Evolutionary conservation across 2,113 vertebrate genomes (phyloP).

Genomic region (Pachycephala philippinensis): DNA sequence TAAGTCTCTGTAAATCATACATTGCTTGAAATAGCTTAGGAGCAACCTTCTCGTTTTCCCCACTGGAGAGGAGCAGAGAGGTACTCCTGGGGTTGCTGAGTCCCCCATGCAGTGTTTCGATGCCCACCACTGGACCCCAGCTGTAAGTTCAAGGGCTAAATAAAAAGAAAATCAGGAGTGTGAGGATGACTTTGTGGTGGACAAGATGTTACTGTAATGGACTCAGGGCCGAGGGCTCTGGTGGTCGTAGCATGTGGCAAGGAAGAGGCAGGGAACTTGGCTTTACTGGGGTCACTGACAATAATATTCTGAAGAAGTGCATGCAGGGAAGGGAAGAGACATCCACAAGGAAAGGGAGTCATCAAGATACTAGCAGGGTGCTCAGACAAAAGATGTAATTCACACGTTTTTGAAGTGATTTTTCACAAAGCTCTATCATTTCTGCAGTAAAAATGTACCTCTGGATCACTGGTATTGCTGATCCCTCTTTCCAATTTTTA

Average conservation of each 20-base stretch:
- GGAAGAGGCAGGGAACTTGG: neutral
- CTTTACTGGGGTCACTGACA: neutral
- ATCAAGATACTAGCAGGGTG: neutral
- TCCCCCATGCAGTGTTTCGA: fast-evolving
- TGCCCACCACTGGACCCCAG: fast-evolving
- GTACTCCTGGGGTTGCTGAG: neutral
- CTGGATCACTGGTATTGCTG: neutral
- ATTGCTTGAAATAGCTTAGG: neutral
- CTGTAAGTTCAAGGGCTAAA: neutral
- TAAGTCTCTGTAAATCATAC: neutral
- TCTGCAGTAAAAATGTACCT: neutral
- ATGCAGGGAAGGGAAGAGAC: neutral
- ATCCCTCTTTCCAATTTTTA: neutral
- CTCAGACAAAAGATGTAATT: neutral
- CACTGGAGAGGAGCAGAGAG: neutral
- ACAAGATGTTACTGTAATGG: neutral
- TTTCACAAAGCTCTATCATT: neutral
- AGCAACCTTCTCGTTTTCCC: neutral
- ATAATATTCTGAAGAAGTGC: neutral
- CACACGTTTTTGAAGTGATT: neutral
- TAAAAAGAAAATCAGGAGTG: neutral
- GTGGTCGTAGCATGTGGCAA: fast-evolving
- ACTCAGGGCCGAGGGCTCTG: neutral
- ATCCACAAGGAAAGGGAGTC: neutral
- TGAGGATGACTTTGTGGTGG: neutral